Percentiles rank a stretch among this genome's conserved stretches.
phyloP scores from a whole-genome alignment of 2,797 vertebrate species.

The Cyprinella venusta region DNA sequence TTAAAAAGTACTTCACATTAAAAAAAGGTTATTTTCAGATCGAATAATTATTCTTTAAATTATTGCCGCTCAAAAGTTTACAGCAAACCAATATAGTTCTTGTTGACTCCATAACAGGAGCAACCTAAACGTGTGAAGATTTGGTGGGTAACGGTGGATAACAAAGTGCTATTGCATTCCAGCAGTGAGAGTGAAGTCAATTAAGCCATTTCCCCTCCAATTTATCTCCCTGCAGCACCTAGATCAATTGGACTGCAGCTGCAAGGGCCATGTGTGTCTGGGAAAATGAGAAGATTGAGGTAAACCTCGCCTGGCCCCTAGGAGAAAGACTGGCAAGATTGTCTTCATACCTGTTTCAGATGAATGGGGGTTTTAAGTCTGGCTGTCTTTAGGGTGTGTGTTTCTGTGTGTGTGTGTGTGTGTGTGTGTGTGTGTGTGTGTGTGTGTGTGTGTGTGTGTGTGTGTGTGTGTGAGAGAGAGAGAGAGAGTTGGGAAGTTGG shows the following conservation, averaged over 20 bases:
- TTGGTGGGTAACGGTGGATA: constrained; percentile 23
- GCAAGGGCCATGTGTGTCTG: constrained; percentile 76
- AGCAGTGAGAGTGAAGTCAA: constrained; percentile 81
- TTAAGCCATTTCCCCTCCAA: constrained; percentile 86
- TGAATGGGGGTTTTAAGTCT: constrained; percentile 43
- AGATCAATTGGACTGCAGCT: constrained; percentile 82
- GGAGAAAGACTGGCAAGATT: constrained; percentile 68
- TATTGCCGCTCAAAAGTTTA: neutral
- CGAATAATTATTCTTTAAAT: neutral
- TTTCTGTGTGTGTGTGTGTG: neutral
- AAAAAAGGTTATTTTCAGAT: neutral
- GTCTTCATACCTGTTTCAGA: constrained; percentile 77
- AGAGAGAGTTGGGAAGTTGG: neutral
- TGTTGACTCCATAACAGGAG: constrained; percentile 18
- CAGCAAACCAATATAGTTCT: neutral
- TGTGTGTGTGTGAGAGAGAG: neutral
- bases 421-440: neutral
- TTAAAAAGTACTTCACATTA: neutral
- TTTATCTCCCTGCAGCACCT: constrained; percentile 77
- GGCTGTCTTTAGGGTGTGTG: constrained; percentile 23
- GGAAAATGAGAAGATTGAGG: constrained; percentile 82
- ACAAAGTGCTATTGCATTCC: constrained; percentile 79
- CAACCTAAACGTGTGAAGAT: constrained; percentile 27
- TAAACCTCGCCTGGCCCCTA: constrained; percentile 79
- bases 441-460: neutral